phyloP scores from a whole-genome alignment of 2,113 vertebrate genomes.

The Promerops cafer region DNA sequence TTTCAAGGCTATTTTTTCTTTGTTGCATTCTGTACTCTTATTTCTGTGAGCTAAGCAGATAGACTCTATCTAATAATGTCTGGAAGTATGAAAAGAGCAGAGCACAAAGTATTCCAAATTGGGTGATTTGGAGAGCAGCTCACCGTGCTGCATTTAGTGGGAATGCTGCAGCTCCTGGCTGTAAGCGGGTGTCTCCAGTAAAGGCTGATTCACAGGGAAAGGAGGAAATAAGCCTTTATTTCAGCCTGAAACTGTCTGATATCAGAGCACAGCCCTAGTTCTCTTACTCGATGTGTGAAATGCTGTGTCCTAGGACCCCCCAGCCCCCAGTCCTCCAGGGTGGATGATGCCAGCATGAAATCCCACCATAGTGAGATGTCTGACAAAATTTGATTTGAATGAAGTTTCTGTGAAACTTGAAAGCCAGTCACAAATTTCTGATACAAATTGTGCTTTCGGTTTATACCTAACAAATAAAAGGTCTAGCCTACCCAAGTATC shows the following conservation, averaged over 20 bases:
- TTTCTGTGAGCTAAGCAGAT: background rate
- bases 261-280: background rate
- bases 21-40: background rate
- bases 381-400: background rate
- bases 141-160: accelerated
- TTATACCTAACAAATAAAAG: background rate
- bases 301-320: accelerated
- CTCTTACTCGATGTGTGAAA: background rate
- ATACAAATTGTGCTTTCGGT: background rate
- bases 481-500: background rate
- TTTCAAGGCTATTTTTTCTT: background rate
- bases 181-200: background rate
- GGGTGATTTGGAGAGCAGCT: background rate
- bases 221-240: background rate
- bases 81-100: background rate
- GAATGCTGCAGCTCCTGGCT: background rate
- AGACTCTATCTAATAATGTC: background rate
- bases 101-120: background rate
- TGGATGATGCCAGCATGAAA: background rate
- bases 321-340: background rate
- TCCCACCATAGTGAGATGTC: accelerated
- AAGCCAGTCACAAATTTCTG: background rate
- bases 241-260: background rate
- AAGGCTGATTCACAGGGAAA: background rate
- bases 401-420: background rate